Evolutionary conservation across 2,888 invertebrate genomes (phyloP).

Genomic region (Orthosia gracilis): DNA sequence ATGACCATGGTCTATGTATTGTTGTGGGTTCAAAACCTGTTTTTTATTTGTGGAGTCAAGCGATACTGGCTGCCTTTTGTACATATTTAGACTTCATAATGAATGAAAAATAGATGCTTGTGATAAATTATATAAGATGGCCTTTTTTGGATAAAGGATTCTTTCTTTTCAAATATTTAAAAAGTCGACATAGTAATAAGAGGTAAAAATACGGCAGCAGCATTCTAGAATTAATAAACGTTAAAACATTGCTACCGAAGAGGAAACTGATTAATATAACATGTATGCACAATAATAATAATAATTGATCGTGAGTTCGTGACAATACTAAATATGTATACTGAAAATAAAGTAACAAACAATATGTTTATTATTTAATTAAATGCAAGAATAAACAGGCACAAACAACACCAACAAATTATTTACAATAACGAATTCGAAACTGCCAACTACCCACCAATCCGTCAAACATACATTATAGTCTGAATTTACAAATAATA

Average conservation of each 20-base stretch:
- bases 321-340: neutral
- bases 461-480: neutral
- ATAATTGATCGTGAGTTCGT: neutral
- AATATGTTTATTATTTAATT: neutral
- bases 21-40: slow-evolving; percentile 1
- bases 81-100: neutral
- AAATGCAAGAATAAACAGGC: too few relatives aligned
- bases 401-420: neutral
- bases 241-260: too few relatives aligned
- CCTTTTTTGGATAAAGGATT: neutral
- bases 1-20: slow-evolving; percentile 7
- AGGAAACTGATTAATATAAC: neutral
- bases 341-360: neutral
- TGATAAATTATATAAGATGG: neutral
- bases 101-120: neutral
- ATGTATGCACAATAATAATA: neutral
- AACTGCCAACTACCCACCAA: neutral
- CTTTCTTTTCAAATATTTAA: neutral
- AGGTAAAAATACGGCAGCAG: too few relatives aligned
- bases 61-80: neutral
- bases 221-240: too few relatives aligned
- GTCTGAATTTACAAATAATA: neutral
- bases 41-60: slow-evolving; percentile 7
- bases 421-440: neutral
- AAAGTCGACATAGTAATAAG: neutral